Evolutionary conservation across 2,888 invertebrate species (phyloP).

Genomic region (Melanophora roralis): DNA sequence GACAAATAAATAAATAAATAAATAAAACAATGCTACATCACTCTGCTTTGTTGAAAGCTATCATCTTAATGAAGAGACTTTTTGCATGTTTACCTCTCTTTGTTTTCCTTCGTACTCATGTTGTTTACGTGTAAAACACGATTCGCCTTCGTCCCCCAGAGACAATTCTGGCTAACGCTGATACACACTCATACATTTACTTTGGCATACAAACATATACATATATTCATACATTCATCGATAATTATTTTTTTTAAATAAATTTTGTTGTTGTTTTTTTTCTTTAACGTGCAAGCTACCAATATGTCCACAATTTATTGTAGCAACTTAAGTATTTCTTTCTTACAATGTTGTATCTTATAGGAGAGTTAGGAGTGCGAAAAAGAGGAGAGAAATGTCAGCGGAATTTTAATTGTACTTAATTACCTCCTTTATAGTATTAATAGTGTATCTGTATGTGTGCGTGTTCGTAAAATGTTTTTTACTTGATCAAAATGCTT

Average conservation of each 20-base stretch:
- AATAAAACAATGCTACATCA: no score
- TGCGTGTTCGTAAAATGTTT: slow-evolving; percentile 40
- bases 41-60: no score
- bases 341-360: slow-evolving; percentile 47
- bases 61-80: no score
- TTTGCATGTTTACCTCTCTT: no score
- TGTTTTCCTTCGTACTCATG: no score
- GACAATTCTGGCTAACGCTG: no score
- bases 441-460: slow-evolving; percentile 36
- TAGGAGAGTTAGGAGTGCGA: slow-evolving; percentile 47
- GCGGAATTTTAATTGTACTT: slow-evolving; percentile 63
- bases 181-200: slow-evolving; percentile 19
- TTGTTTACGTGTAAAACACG: no score
- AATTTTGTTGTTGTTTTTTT: slow-evolving; percentile 23
- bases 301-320: slow-evolving; percentile 47
- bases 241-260: slow-evolving; percentile 2
- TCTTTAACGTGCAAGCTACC: slow-evolving; percentile 31
- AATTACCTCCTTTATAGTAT: slow-evolving; percentile 59
- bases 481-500: slow-evolving; percentile 52
- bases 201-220: no score
- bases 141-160: no score
- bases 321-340: slow-evolving; percentile 38
- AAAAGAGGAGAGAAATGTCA: slow-evolving; percentile 60
- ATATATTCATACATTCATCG: neutral
- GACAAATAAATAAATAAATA: no score